Percentiles rank a stretch among this genome's conserved stretches.
phyloP scores from a whole-genome alignment of 1,140 invertebrate species.

The Drosophila tristis region DNA sequence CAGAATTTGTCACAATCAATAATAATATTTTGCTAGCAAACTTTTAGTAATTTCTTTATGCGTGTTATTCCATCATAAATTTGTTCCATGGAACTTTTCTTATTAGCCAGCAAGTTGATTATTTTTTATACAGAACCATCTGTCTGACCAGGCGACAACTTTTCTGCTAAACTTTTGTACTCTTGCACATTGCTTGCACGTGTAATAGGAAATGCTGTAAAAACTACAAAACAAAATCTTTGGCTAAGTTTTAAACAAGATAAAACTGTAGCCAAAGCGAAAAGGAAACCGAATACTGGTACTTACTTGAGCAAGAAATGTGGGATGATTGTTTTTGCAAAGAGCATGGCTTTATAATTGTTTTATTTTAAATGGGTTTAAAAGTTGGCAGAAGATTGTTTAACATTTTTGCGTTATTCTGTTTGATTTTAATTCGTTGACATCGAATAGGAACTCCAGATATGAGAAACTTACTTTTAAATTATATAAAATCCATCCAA shows the following conservation, averaged over 20 bases:
- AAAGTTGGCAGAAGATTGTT: too few species aligned
- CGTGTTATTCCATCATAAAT: conserved; percentile 5
- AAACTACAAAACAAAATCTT: conserved; percentile 37
- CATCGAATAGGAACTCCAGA: too few species aligned
- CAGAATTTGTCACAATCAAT: too few species aligned
- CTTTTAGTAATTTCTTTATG: conserved; percentile 26
- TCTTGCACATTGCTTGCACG: conserved; percentile 13
- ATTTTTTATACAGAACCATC: conserved; percentile 26
- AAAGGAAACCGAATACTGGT: background rate
- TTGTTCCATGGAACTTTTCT: conserved; percentile 17
- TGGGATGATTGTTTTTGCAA: too few species aligned
- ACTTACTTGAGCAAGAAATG: too few species aligned
- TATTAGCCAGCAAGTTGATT: conserved; percentile 39
- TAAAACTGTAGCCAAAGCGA: background rate
- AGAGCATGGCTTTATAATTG: too few species aligned
- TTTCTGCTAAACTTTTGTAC: conserved; percentile 27
- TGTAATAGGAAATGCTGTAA: conserved; percentile 26
- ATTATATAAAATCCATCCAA: too few species aligned
- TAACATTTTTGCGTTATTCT: too few species aligned
- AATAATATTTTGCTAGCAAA: conserved; percentile 2
- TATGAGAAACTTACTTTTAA: too few species aligned
- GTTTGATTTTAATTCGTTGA: too few species aligned
- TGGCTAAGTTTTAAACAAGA: conserved; percentile 17
- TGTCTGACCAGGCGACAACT: conserved; percentile 34
- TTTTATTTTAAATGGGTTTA: too few species aligned